phyloP scores from a whole-genome alignment of 2,888 invertebrate species.

The Volucella zonaria region DNA sequence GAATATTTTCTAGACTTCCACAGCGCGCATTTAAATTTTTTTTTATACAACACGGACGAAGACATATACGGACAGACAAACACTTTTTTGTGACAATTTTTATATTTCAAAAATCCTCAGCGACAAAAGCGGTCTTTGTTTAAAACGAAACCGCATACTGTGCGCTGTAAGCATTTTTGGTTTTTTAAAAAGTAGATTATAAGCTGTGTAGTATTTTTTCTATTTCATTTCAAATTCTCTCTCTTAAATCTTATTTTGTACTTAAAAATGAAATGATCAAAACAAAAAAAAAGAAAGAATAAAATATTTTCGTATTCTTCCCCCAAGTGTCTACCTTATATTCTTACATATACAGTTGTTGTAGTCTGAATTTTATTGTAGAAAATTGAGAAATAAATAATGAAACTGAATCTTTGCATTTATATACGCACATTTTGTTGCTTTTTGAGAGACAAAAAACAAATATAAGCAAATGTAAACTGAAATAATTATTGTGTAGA shows the following conservation, averaged over 20 bases:
- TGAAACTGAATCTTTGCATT: conserved; percentile 64
- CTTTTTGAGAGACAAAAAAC: conserved; percentile 33
- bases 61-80: background rate
- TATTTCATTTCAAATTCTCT: background rate
- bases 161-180: conserved; percentile 11
- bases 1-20: background rate
- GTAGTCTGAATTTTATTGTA: conserved; percentile 51
- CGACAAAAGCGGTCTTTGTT: conserved; percentile 18
- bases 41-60: background rate
- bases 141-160: conserved; percentile 9
- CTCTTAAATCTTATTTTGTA: conserved; percentile 47
- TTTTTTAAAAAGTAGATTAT: conserved; percentile 48
- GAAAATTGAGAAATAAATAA: conserved; percentile 12
- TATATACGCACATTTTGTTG: conserved; percentile 63
- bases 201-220: conserved; percentile 54
- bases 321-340: conserved; percentile 71
- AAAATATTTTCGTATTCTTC: conserved; percentile 43
- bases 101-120: background rate
- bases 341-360: conserved; percentile 63
- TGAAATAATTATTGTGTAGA: conserved; percentile 53
- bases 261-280: conserved; percentile 52
- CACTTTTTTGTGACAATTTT: conserved; percentile 24
- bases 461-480: conserved; percentile 19
- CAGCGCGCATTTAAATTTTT: background rate
- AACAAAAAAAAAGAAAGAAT: background rate